These are phyloP conservation scores for Fragum fragum DNA, from an alignment of 2,888 invertebrate species.

Conservation along the genomic window DNA sequence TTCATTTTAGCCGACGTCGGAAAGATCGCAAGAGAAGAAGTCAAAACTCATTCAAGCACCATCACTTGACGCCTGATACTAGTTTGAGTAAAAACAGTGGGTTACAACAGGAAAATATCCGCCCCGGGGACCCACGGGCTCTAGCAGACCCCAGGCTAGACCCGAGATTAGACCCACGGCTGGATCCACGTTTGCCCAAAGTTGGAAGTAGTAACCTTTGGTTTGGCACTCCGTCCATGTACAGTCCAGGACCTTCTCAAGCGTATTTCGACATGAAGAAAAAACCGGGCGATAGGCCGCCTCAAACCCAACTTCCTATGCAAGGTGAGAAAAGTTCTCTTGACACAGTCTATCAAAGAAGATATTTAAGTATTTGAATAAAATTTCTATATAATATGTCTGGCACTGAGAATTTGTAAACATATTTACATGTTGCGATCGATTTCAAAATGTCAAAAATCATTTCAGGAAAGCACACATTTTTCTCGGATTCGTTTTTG, in stretches of 20 bases:
- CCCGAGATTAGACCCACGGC: slow-evolving; percentile 63
- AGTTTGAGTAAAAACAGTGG: slow-evolving; percentile 70
- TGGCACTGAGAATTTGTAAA: too few relatives aligned
- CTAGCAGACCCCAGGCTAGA: slow-evolving; percentile 47
- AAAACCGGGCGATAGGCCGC: slow-evolving; percentile 29
- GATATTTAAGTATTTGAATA: too few relatives aligned
- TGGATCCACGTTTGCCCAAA: slow-evolving; percentile 69
- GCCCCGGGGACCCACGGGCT: slow-evolving; percentile 49
- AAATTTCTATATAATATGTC: too few relatives aligned
- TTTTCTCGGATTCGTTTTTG: too few relatives aligned
- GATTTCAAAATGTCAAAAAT: too few relatives aligned
- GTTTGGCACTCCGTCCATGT: slow-evolving; percentile 76
- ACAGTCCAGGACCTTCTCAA: slow-evolving; percentile 69
- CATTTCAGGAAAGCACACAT: too few relatives aligned
- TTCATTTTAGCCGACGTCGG: slow-evolving; percentile 42
- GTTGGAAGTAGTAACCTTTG: slow-evolving; percentile 78
- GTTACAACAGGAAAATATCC: slow-evolving; percentile 35
- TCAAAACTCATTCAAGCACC: slow-evolving; percentile 57
- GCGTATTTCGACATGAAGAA: slow-evolving; percentile 68
- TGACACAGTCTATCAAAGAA: too few relatives aligned
- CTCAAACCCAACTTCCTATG: slow-evolving; percentile 34
- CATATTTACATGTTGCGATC: too few relatives aligned
- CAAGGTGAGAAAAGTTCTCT: slow-evolving; percentile 34
- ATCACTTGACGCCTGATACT: slow-evolving; percentile 67
- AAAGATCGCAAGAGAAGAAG: slow-evolving; percentile 26